Base-by-base conservation (phyloP, 1,140 invertebrate species). In the Aphidius gifuensis region DNA sequence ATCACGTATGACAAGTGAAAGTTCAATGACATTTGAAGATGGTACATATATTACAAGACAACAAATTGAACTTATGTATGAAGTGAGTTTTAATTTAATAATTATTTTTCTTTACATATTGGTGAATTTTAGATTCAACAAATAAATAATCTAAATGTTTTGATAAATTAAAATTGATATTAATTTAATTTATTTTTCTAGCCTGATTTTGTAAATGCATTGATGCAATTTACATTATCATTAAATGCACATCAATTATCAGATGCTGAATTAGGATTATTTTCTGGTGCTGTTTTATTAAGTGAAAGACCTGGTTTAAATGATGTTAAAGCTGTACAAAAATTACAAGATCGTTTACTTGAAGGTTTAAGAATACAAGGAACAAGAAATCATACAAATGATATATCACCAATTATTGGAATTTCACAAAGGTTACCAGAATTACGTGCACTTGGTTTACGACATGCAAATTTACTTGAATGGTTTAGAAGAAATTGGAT, bases 401-500 rank as follows among this genome's bases (percentile, higher is more conserved):
- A 80, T 39, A 64, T 73, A 8, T 75, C 63, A 70, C 64, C 77
- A 64, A 68, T 75, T 61, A 68, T 72, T 63, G 69, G 71, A 61
- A 63, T 80, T 68, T 70, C 77, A 48, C 80, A 83, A 66, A 78
- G 85, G 77, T 83, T 95, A 69, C 85, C 88, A 5, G 93, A 97
- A 75, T 82, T 97, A 55, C 83, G 90, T 51, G 85, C 87, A 42
- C 84, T 98, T n/a, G 93, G 94, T 2, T 84, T 84, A 16, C 89
- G 90, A 68, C 94, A 97, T 79, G 85, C 88, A 64, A 88, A 90
- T 69, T 89, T 95, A 67, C 83, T 98, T 65, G 87, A 92, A 71
- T 98, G 94, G 93, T 96, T 94, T 77, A 86, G 94, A 64, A 81
- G 86, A 62, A 90, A 96, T 80, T 97, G 94, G 94, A 85, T 85